Evolutionary conservation across 2,113 vertebrate genomes (phyloP), one percentile per base, ranked within the genome.

Genomic region (Ciconia maguari): DNA sequence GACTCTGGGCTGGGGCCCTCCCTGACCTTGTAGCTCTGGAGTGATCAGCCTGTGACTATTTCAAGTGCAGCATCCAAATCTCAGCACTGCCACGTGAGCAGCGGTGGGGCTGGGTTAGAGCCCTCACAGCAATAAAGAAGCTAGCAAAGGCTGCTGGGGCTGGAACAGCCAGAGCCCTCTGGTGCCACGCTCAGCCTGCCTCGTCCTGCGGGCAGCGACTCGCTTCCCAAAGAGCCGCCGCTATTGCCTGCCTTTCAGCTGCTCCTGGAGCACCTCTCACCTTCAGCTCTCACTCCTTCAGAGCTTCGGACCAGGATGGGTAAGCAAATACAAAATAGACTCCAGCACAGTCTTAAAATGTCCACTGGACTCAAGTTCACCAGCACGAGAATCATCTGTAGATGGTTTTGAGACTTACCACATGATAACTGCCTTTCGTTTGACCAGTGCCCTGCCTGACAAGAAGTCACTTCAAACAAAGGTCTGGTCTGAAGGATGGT

Each of bases 21-120:
- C 17, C n/a, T 71, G 13, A 48, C 44, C 25, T n/a, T 49, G 34
- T 34, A 74, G 36, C 25, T 78, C 46, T 42, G 49, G 29, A 69
- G 26, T 10, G 44, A 51, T 36, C 0, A 1, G 27, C 9, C 38
- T 2, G 0, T 27, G n/a, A 51, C 11, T 46, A 25, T 46, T 70
- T 52, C 26, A 61, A 74, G 20, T 13, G 26, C 51, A 78, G 46
- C 46, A 65, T 36, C 70, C 51, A 66, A 78, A 62, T 38, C 3
- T 10, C 41, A 44, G 36, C 46, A 66, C 18, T 57, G 36, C 21
- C 52, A 48, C 6, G 1, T 8, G 19, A 76, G 38, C 15, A 87
- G 41, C 1, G 2, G 13, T n/a, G 72, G 13, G 69, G 22, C 27
- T 78, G 54, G 29, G 13, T 78, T 27, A 41, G 10, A 32, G 18